phyloP scores from a whole-genome alignment of 2,888 invertebrate genomes.

The Dolichopus griseipennis region DNA sequence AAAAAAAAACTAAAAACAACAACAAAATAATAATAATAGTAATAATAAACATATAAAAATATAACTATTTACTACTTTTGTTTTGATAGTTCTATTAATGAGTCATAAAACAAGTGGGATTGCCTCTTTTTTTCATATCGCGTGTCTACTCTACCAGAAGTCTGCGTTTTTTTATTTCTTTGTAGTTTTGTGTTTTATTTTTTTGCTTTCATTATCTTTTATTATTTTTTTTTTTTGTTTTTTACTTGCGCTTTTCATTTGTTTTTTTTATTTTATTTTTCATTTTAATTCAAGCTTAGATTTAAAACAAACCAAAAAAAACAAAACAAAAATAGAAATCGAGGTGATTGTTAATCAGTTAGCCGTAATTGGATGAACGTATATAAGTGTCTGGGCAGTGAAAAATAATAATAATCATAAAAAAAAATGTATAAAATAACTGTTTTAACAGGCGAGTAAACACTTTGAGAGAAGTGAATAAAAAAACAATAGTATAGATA shows the following conservation, averaged over 20 bases:
- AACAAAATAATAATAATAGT: no score
- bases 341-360: slow-evolving; percentile 1
- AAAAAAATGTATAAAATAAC: not conserved
- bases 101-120: slow-evolving; percentile 4
- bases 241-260: not conserved
- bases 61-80: not conserved
- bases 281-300: not conserved
- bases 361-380: slow-evolving; percentile 6
- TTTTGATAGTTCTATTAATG: slow-evolving; percentile 2
- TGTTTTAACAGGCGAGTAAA: no score
- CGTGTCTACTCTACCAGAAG: slow-evolving; percentile 1
- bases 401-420: not conserved
- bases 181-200: not conserved
- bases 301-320: not conserved
- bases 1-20: no score
- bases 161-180: not conserved
- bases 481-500: no score
- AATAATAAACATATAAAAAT: no score
- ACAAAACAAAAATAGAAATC: not conserved
- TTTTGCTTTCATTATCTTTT: not conserved
- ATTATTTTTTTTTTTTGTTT: not conserved
- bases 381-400: not conserved
- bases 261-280: not conserved
- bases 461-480: no score
- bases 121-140: not conserved